Evolutionary conservation across 1,140 invertebrate species (phyloP), one percentile per base, ranked within the genome.

Genomic region (Thalassaphorura encarpata): DNA sequence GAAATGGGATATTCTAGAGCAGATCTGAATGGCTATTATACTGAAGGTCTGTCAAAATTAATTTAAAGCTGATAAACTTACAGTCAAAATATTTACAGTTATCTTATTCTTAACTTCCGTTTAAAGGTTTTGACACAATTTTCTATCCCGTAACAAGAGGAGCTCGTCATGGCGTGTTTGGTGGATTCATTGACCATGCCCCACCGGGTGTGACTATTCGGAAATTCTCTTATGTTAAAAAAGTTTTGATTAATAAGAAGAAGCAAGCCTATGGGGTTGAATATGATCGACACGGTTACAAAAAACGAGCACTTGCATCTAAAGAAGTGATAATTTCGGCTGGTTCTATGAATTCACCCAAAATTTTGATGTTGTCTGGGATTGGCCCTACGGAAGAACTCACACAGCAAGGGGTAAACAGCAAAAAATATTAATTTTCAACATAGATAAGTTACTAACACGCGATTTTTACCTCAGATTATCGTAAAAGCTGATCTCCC

Each of bases 321-420:
- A 60, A 50, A 28, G 39, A 58, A 28, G 49, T 60, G 4, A 54
- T 54, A 23, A 18, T 60, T 3, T 39, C 39, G 18, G 33, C 31
- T 13, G 66, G 64, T 27, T 46, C 64, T 5, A n/a, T 66, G 1
- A 63, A 61, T 24, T 50, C 58, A 4, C 60, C 65, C 16, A 55
- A 68, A 52, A 28, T 73, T 8, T 55, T 73, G 2, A 67, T 75
- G 66, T 47, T 74, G 0, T 73, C 70, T 43, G 72, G 72, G 29
- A 62, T 75, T 43, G 73, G 73, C 28, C 69, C 71, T 4, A 65
- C 49, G 21, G 27, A 45, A 33, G 3, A 40, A 18, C 24, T 49
- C 13, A 4, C 21, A n/a, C 67, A 0, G 15, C 63, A 19, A 61
- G 64, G 28, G 28, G 47, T 58, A 27, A 43, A 49, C 31, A 18